These are phyloP conservation scores for Mionectes macconnelli DNA, from an alignment of 2,113 vertebrate genomes.

Conservation along the genomic window DNA sequence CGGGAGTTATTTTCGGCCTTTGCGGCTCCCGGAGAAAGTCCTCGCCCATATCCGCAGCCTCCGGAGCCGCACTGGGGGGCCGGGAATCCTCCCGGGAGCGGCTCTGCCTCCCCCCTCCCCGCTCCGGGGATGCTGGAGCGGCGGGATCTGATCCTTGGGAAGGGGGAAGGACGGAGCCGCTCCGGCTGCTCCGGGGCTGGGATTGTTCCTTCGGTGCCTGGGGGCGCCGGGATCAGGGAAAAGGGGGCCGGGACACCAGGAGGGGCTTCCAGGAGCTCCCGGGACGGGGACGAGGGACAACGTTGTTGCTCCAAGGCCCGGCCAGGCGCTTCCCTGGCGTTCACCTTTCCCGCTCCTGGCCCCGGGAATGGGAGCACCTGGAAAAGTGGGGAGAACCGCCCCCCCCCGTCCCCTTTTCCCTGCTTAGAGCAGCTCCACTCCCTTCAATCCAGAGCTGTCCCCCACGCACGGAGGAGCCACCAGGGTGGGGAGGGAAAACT, in stretches of 20 bases:
- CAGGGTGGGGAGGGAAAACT: neutral
- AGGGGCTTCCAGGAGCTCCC: neutral
- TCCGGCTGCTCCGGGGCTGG: rapidly evolving
- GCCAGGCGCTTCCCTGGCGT: rapidly evolving
- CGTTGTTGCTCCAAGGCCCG: neutral
- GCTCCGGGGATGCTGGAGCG: neutral
- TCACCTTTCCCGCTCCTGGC: neutral
- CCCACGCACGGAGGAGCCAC: neutral
- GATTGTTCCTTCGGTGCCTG: neutral
- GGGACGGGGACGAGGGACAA: neutral
- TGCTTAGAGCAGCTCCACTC: rapidly evolving
- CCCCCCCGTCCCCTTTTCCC: neutral
- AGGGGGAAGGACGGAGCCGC: neutral
- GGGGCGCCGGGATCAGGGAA: neutral
- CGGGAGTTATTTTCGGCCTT: conserved; percentile 41
- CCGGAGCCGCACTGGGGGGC: neutral
- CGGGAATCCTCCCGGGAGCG: neutral
- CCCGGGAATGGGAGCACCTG: neutral
- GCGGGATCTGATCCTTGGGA: neutral
- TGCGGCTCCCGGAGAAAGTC: conserved; percentile 3
- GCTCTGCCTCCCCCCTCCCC: neutral
- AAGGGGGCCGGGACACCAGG: neutral
- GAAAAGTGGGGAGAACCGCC: neutral
- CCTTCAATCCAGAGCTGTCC: neutral
- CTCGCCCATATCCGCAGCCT: conserved; percentile 58